Evolutionary conservation across 2,797 vertebrate species (phyloP), one percentile per base, ranked within the genome.

Genomic region (Falco concolor): DNA sequence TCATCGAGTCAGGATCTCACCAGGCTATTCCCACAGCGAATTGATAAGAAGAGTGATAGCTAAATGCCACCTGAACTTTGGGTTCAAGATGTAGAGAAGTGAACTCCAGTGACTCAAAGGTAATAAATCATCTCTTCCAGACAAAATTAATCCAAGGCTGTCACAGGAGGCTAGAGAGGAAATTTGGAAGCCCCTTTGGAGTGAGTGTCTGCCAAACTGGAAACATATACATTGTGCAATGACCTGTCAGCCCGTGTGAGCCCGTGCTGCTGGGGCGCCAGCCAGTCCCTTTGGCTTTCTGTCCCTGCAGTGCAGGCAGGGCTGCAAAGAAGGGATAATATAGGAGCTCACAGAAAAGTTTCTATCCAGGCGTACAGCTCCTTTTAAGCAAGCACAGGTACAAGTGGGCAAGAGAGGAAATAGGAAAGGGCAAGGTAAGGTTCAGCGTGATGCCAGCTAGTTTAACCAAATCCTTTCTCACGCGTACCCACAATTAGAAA

Each of bases 71-170:
- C 54, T 92, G 90, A 95, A 92, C 70, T 89, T 91, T 83, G 65
- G 19, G 74, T 83, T 95, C 87, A 89, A 79, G 74, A 79, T 91
- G 69, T 24, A 91, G 54, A 95, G 45, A 90, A 96, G 63, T 64
- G 75, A 95, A 73, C 84, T 17, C 52, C 68, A 50, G 47, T 94
- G 85, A 95, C 80, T 96, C 87, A 88, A 90, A 90, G 36, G 84
- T 68, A 78, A 70, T 91, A 93, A 89, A 89, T 93, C 68, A 88
- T 82, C 78, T 61, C 38, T 90, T 94, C 90, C 75, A 95, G 95
- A 94, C 84, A 90, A 94, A 96, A 95, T 96, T 96, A 97, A 95
- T 89, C 86, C 89, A 56, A 95, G 68, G 61, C 74, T 95, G 94
- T 72, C 82, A 74, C 49, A 67, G 61, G 73, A 95, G 77, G 70